A percentile compares a stretch with the other conserved stretches of the same genome.
phyloP scores from a whole-genome alignment of 2,797 vertebrate genomes.

The Gallinago solitaria region DNA sequence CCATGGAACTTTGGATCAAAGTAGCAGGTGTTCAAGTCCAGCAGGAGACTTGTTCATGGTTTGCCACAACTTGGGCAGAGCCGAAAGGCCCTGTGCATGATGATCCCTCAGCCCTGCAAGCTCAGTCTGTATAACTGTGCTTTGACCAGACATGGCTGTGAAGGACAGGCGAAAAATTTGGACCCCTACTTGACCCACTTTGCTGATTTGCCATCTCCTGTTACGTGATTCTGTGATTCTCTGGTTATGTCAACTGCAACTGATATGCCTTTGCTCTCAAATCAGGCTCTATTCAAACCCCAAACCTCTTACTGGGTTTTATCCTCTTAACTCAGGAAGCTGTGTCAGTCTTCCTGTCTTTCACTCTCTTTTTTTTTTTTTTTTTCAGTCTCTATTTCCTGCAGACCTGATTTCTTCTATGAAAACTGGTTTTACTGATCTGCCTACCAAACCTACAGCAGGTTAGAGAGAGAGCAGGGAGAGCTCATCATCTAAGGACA shows the following conservation, averaged over 20 bases:
- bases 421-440: background rate
- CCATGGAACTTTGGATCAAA: background rate
- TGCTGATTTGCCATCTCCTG: background rate
- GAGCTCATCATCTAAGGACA: background rate
- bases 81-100: accelerated
- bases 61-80: background rate
- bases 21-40: background rate
- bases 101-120: background rate
- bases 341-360: background rate
- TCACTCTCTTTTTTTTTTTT: too few relatives aligned
- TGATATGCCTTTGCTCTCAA: background rate
- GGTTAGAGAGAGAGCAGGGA: background rate
- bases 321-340: background rate
- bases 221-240: too few relatives aligned
- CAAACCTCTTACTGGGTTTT: background rate
- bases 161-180: background rate
- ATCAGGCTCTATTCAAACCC: background rate
- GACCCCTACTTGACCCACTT: background rate
- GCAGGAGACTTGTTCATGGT: background rate
- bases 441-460: background rate
- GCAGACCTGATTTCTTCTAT: background rate
- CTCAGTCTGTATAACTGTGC: background rate
- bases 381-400: background rate
- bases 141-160: background rate
- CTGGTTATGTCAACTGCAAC: background rate